Percentiles rank a stretch among this genome's conserved stretches.
Evolutionary conservation across 2,113 vertebrate genomes (phyloP).

Genomic region (Athene noctua): DNA sequence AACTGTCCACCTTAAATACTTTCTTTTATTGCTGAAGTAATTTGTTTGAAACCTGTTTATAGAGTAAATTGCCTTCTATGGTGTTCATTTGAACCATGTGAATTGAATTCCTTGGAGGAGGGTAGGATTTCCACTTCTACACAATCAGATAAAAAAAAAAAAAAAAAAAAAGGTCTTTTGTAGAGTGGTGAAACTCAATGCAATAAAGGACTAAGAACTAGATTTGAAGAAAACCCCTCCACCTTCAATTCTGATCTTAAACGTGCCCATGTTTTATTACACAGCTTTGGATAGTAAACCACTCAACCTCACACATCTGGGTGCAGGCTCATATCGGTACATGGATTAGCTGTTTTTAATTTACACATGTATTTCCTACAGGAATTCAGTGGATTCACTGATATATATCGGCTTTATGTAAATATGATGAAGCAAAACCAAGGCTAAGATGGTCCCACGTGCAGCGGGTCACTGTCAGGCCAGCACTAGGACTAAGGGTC

Average conservation of each 20-base stretch:
- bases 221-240: neutral
- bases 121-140: neutral
- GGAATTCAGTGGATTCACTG: neutral
- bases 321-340: neutral
- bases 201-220: neutral
- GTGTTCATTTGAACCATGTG: slow-evolving; percentile 23
- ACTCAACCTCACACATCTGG: neutral
- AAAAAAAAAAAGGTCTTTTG: neutral
- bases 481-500: neutral
- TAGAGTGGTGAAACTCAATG: neutral
- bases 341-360: neutral
- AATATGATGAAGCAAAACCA: neutral
- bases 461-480: neutral
- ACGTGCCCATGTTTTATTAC: neutral
- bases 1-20: slow-evolving; percentile 62
- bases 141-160: neutral
- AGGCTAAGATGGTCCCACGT: neutral
- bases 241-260: neutral
- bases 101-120: neutral
- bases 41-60: slow-evolving; percentile 63
- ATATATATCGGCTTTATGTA: neutral
- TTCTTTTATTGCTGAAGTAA: slow-evolving; percentile 55
- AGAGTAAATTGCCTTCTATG: slow-evolving; percentile 51
- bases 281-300: neutral
- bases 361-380: neutral